These are phyloP conservation scores for Phyllotreta striolata DNA, from an alignment of 2,888 invertebrate species.

Conservation along the genomic window DNA sequence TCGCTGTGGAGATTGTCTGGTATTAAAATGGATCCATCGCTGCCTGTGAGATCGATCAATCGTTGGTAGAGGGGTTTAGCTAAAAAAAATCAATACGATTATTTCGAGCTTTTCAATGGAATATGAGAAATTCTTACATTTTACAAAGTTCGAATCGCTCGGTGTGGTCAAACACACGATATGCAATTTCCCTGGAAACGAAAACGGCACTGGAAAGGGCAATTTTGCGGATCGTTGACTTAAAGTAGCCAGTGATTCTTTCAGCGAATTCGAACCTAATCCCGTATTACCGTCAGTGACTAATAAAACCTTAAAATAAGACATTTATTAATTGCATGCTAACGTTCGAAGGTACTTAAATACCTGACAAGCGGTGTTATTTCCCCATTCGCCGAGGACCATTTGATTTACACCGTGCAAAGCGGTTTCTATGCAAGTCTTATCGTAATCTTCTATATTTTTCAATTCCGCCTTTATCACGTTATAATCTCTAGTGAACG, in stretches of 20 bases:
- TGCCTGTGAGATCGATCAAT: conserved; percentile 78
- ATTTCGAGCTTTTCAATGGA: conserved; percentile 12
- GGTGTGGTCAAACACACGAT: conserved; percentile 74
- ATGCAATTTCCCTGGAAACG: conserved; percentile 83
- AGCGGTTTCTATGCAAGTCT: conserved; percentile 83
- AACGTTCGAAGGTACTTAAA: conserved; percentile 9
- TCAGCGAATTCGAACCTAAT: conserved; percentile 70
- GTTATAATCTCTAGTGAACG: conserved; percentile 90
- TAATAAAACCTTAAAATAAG: conserved; percentile 66
- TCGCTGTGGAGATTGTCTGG: conserved; percentile 64
- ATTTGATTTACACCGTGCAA: conserved; percentile 81
- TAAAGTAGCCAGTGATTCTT: conserved; percentile 64
- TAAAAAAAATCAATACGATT: conserved; percentile 52
- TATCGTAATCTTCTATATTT: conserved; percentile 84
- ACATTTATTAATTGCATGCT: not conserved
- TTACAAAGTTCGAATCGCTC: conserved; percentile 67
- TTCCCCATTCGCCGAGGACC: conserved; percentile 89
- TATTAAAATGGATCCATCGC: conserved; percentile 68
- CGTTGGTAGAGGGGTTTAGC: conserved; percentile 80
- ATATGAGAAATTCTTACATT: conserved; percentile 51
- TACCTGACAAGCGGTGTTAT: conserved; percentile 84
- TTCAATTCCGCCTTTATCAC: conserved; percentile 77
- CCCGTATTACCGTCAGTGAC: conserved; percentile 82
- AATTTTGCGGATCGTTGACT: conserved; percentile 61
- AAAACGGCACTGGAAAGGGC: conserved; percentile 77